These are phyloP conservation scores for Brachymystax lenok DNA, from an alignment of 2,797 vertebrate genomes.

Conservation along the genomic window DNA sequence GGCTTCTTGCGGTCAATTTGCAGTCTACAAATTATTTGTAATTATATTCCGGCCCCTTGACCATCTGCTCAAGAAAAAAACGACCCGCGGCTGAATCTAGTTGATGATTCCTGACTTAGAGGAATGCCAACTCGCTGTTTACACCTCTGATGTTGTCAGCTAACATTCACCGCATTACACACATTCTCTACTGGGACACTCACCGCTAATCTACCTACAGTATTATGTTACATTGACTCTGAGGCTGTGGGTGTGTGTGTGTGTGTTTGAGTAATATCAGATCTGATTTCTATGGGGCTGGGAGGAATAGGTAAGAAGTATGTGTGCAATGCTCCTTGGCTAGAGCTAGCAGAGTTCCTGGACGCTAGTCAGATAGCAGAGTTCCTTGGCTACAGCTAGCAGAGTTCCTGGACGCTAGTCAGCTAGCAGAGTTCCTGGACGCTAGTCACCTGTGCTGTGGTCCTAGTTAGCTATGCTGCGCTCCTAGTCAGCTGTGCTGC, in stretches of 20 bases:
- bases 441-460: too few species aligned
- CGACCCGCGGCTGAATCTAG: too few species aligned
- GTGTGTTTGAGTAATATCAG: slow-evolving; percentile 30
- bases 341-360: neutral
- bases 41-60: too few species aligned
- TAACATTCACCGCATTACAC: slow-evolving; percentile 13
- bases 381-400: too few species aligned
- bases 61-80: too few species aligned
- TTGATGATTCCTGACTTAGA: neutral
- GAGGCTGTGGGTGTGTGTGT: neutral
- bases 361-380: too few species aligned
- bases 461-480: too few species aligned
- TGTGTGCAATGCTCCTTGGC: slow-evolving; percentile 43
- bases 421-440: too few species aligned
- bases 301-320: slow-evolving; percentile 40
- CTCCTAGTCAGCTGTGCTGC: too few species aligned
- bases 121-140: slow-evolving; percentile 16
- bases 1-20: too few species aligned
- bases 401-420: too few species aligned
- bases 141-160: slow-evolving; percentile 19
- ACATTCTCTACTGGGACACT: slow-evolving; percentile 14
- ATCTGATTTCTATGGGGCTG: slow-evolving; percentile 29
- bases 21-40: too few species aligned
- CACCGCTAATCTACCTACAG: neutral
- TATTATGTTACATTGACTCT: slow-evolving; percentile 15